Percentiles rank a stretch among this genome's conserved stretches.
Evolutionary conservation across 2,797 vertebrate genomes (phyloP).

Genomic region (Mareca strepera): DNA sequence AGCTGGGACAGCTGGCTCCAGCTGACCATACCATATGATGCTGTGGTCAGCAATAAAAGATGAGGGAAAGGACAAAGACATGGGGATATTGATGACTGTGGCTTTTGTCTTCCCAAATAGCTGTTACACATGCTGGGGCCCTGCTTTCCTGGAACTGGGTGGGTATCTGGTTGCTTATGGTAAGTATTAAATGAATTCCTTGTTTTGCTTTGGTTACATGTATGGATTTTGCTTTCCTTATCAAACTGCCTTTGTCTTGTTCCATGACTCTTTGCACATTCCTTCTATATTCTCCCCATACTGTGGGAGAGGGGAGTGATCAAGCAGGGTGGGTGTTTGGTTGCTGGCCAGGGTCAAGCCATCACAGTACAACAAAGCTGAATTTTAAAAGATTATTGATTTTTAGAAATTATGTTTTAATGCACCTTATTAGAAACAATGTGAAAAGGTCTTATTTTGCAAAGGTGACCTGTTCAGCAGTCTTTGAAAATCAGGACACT

Average conservation of each 20-base stretch:
- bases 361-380: background rate
- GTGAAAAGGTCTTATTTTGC: background rate
- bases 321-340: background rate
- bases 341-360: rapidly evolving
- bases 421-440: background rate
- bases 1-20: background rate
- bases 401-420: background rate
- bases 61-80: background rate
- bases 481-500: background rate
- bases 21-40: rapidly evolving
- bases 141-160: background rate
- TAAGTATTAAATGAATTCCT: background rate
- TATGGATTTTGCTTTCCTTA: background rate
- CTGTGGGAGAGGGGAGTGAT: rapidly evolving
- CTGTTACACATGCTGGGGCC: background rate
- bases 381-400: background rate
- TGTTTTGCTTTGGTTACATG: background rate
- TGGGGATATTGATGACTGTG: background rate
- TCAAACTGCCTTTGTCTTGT: background rate
- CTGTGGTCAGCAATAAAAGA: background rate
- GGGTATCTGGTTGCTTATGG: background rate
- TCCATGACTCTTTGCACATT: background rate
- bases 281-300: background rate
- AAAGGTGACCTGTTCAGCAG: background rate
- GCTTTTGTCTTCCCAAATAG: background rate